Evolutionary conservation across 2,888 invertebrate genomes (phyloP).

Genomic region (Clunio marinus): DNA sequence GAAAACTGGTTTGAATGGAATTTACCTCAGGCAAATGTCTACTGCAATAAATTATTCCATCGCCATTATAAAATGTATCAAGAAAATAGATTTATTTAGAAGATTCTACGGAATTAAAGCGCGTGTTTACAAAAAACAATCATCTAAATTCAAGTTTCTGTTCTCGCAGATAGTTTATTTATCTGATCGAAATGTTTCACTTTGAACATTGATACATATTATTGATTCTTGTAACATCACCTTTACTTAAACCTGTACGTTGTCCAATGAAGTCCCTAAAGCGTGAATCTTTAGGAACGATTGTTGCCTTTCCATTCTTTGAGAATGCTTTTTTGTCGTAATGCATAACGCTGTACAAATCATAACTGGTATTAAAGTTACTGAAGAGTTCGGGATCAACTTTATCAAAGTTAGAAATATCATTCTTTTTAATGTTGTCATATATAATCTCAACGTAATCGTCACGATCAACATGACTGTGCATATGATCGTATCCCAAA

Average conservation of each 20-base stretch:
- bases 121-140: too few relatives aligned
- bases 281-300: neutral
- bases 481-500: constrained; percentile 33
- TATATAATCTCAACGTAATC: constrained; percentile 2
- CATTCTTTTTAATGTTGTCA: neutral
- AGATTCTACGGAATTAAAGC: too few relatives aligned
- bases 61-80: too few relatives aligned
- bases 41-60: too few relatives aligned
- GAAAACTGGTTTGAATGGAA: too few relatives aligned
- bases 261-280: too few relatives aligned
- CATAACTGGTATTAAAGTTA: constrained; percentile 26
- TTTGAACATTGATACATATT: too few relatives aligned
- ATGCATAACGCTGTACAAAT: constrained; percentile 27
- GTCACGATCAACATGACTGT: constrained; percentile 16
- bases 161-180: too few relatives aligned
- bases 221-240: constrained; percentile 22
- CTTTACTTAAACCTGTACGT: neutral
- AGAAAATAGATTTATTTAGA: too few relatives aligned
- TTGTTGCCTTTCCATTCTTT: neutral
- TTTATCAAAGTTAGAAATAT: neutral
- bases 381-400: neutral
- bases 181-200: too few relatives aligned
- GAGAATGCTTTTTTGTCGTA: constrained; percentile 6
- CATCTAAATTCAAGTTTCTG: too few relatives aligned
- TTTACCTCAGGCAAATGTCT: too few relatives aligned